Evolutionary conservation across 2,888 invertebrate genomes (phyloP).

Genomic region (Drosophila rubida): DNA sequence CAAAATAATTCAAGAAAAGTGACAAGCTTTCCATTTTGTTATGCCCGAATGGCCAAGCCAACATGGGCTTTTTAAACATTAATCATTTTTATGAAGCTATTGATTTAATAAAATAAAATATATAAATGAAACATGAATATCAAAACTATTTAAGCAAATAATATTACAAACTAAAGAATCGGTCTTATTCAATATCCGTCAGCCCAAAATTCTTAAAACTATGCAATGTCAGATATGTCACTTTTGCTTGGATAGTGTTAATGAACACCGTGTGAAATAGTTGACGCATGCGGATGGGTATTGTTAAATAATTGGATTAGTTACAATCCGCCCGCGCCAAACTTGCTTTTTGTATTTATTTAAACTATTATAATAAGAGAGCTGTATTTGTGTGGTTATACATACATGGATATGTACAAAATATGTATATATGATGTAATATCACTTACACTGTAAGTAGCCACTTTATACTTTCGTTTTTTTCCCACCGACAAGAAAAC

Average conservation of each 20-base stretch:
- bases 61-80: neutral
- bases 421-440: slow-evolving; percentile 48
- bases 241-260: slow-evolving; percentile 37
- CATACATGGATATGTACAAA: slow-evolving; percentile 4
- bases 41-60: neutral
- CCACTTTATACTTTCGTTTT: slow-evolving; percentile 67
- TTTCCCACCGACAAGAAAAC: slow-evolving; percentile 43
- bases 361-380: slow-evolving; percentile 56
- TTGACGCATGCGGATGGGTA: slow-evolving; percentile 62
- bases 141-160: neutral
- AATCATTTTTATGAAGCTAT: no score
- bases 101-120: no score
- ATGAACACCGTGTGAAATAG: slow-evolving; percentile 62
- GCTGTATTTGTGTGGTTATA: slow-evolving; percentile 11
- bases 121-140: no score
- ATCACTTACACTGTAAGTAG: slow-evolving; percentile 33
- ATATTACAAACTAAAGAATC: neutral
- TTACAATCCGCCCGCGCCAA: slow-evolving; percentile 21
- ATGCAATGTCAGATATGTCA: neutral
- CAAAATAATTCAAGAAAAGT: slow-evolving; percentile 25
- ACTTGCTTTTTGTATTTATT: slow-evolving; percentile 27
- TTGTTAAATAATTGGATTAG: slow-evolving; percentile 59
- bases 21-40: slow-evolving; percentile 56
- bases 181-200: slow-evolving; percentile 31
- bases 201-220: slow-evolving; percentile 27